A percentile compares a stretch with the other conserved stretches of the same genome.
Conservation (phyloP, 1,140 invertebrate species). For the Trypoxylus dichotomus region DNA sequence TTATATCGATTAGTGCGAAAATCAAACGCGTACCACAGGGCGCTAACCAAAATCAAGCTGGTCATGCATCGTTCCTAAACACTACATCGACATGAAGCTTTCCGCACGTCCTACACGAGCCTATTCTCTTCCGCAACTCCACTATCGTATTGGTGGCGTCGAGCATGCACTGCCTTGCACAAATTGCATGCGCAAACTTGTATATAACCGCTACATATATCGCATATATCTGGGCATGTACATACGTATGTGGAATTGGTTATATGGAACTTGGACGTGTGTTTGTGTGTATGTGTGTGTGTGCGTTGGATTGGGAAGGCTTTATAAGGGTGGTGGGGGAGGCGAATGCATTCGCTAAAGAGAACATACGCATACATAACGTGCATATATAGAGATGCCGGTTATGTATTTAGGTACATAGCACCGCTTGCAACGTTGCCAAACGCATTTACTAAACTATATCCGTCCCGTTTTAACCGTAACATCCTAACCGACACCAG, state of each 20-base stretch:
- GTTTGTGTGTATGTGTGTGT: too few species aligned
- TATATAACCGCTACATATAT: not conserved
- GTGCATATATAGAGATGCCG: not conserved
- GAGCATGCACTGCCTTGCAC: not conserved
- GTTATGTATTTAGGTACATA: conserved; percentile 1
- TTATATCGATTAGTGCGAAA: not conserved
- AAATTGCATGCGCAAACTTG: not conserved
- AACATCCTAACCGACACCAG: not conserved
- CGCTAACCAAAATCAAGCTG: not conserved
- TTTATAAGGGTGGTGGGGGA: too few species aligned
- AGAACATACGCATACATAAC: not conserved
- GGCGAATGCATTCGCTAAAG: not conserved
- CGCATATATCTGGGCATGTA: too few species aligned
- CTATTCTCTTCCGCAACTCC: too few species aligned
- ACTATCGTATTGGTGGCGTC: not conserved
- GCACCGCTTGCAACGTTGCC: not conserved
- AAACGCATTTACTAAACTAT: not conserved
- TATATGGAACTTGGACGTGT: too few species aligned
- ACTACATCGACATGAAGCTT: not conserved
- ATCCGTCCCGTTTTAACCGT: not conserved
- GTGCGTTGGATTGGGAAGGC: too few species aligned
- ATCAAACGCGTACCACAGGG: not conserved
- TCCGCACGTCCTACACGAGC: not conserved
- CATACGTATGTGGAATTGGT: too few species aligned
- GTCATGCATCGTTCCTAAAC: not conserved